Evolutionary conservation across 2,888 invertebrate genomes (phyloP).

Genomic region (Cyrtodaria siliqua): DNA sequence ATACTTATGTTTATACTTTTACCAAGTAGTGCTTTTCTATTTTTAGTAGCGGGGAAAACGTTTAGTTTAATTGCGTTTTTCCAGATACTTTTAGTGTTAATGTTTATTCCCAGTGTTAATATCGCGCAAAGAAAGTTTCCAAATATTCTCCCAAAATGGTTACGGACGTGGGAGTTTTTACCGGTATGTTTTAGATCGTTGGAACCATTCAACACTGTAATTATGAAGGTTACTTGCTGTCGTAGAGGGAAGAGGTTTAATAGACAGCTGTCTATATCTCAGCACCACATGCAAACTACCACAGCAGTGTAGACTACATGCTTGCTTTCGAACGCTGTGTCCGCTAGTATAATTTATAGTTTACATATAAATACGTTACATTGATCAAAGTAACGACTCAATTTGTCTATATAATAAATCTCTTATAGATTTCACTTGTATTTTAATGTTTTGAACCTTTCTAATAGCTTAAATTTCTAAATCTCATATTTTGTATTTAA

Average conservation of each 20-base stretch:
- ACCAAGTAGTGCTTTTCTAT: constrained; percentile 78
- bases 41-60: constrained; percentile 77
- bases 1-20: constrained; percentile 80
- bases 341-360: too few relatives aligned
- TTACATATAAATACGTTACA: too few relatives aligned
- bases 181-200: constrained; percentile 82
- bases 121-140: constrained; percentile 76
- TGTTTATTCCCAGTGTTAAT: constrained; percentile 79
- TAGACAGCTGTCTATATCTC: constrained; percentile 9
- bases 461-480: too few relatives aligned
- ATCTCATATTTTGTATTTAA: too few relatives aligned
- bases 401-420: too few relatives aligned
- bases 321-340: neutral
- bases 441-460: too few relatives aligned
- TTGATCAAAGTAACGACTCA: too few relatives aligned
- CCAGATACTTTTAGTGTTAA: constrained; percentile 67
- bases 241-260: constrained; percentile 20
- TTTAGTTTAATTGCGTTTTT: constrained; percentile 77
- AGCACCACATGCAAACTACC: constrained; percentile 19
- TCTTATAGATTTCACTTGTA: too few relatives aligned
- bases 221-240: constrained; percentile 44
- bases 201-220: constrained; percentile 78
- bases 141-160: constrained; percentile 71
- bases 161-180: constrained; percentile 83
- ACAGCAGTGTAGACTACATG: constrained; percentile 40